Conservation (phyloP, 1,140 invertebrate genomes). For the Lycorma delicatula region DNA sequence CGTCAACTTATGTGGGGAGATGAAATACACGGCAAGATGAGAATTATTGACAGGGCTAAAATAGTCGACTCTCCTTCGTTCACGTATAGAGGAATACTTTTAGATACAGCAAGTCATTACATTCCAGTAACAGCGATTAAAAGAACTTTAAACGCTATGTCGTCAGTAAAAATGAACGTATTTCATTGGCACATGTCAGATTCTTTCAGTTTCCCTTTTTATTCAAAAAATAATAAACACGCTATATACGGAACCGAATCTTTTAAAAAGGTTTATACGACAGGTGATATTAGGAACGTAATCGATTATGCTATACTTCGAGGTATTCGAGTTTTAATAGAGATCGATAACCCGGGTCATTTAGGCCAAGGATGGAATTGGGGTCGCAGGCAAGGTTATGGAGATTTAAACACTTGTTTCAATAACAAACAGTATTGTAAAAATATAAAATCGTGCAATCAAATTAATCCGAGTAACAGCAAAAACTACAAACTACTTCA, state of each 20-base stretch:
- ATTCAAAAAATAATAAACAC: slow-evolving; percentile 55
- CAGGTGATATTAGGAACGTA: slow-evolving; percentile 57
- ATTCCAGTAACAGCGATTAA: slow-evolving; percentile 56
- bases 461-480: slow-evolving; percentile 66
- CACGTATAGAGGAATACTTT: slow-evolving; percentile 61
- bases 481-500: slow-evolving; percentile 62
- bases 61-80: slow-evolving; percentile 61
- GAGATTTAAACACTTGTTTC: slow-evolving; percentile 45
- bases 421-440: slow-evolving; percentile 64
- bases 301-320: slow-evolving; percentile 58
- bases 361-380: slow-evolving; percentile 79
- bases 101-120: slow-evolving; percentile 70
- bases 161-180: slow-evolving; percentile 67
- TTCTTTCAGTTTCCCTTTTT: slow-evolving; percentile 73
- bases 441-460: slow-evolving; percentile 79
- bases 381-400: slow-evolving; percentile 41
- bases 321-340: slow-evolving; percentile 70
- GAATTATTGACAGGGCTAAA: slow-evolving; percentile 47
- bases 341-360: slow-evolving; percentile 80
- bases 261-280: slow-evolving; percentile 52
- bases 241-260: slow-evolving; percentile 64
- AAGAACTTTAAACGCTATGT: slow-evolving; percentile 70
- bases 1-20: slow-evolving; percentile 64
- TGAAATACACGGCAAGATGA: slow-evolving; percentile 48
- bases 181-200: slow-evolving; percentile 87